Conservation (phyloP, 2,797 vertebrate species). For the Acipenser transmontanus region DNA sequence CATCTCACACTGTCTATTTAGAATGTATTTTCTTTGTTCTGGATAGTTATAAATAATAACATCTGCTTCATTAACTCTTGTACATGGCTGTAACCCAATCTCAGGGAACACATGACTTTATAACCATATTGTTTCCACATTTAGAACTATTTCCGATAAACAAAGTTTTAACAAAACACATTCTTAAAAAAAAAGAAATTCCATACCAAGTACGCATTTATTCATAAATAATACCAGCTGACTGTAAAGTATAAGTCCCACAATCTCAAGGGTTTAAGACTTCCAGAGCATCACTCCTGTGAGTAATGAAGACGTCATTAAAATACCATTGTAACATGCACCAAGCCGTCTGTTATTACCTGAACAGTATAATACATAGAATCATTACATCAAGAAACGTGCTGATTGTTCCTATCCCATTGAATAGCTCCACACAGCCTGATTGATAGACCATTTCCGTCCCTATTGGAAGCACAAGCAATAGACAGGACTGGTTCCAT, state of each 20-base stretch:
- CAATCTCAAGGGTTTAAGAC: neutral
- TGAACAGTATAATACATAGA: too few species aligned
- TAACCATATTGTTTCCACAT: conserved; percentile 6
- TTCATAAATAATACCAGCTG: neutral
- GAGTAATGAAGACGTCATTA: neutral
- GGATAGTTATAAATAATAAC: neutral
- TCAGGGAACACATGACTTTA: conserved; percentile 1
- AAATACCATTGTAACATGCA: neutral
- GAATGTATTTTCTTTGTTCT: too few species aligned
- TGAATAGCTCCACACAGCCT: too few species aligned
- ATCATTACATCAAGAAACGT: too few species aligned
- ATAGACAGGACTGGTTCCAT: too few species aligned
- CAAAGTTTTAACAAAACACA: conserved; percentile 5
- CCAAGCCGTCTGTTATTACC: too few species aligned
- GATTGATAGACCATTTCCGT: too few species aligned
- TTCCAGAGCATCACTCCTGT: neutral
- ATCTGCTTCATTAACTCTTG: conserved; percentile 6
- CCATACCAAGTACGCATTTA: neutral
- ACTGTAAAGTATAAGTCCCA: neutral
- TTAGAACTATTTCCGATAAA: conserved; percentile 10
- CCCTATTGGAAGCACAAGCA: too few species aligned
- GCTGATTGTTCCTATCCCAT: too few species aligned
- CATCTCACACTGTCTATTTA: too few species aligned
- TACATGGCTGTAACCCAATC: conserved; percentile 11
- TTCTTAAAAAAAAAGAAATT: conserved; percentile 7